A percentile compares a stretch with the other conserved stretches of the same genome.
Conservation (phyloP, 2,797 vertebrate species). For the Nyctalus aviator region DNA sequence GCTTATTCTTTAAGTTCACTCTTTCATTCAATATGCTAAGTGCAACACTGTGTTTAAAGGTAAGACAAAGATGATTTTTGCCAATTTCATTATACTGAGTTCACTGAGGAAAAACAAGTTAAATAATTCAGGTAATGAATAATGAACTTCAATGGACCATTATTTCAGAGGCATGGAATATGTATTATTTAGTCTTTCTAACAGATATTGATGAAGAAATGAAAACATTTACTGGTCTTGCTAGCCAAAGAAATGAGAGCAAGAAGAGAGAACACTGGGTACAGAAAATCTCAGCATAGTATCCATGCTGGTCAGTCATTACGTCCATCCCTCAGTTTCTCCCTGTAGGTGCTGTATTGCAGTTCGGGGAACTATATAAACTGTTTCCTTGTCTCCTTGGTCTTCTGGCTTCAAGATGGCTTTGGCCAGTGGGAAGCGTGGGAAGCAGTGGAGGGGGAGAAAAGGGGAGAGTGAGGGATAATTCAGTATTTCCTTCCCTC, state of each 20-base stretch:
- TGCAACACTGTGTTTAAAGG: not conserved
- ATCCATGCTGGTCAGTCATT: not conserved
- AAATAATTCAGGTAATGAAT: not conserved
- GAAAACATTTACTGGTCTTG: not conserved
- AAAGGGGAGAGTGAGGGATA: not conserved
- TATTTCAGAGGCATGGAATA: not conserved
- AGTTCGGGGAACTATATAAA: not conserved
- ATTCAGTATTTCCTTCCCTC: not conserved
- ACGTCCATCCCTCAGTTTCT: not conserved
- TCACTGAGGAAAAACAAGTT: constrained; percentile 10
- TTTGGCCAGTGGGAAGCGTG: not conserved
- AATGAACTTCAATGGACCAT: not conserved
- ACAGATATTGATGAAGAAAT: not conserved
- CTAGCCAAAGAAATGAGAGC: not conserved
- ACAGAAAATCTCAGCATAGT: not conserved
- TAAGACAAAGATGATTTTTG: not conserved
- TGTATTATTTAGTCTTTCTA: not conserved
- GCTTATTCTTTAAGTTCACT: not conserved
- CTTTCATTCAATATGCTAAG: not conserved
- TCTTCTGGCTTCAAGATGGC: not conserved
- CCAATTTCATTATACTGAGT: not conserved
- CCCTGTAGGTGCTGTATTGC: not conserved
- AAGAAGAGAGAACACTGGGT: not conserved
- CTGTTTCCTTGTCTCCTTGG: not conserved
- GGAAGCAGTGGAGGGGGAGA: not conserved